Base-by-base conservation (phyloP, 1,140 invertebrate genomes). In the Propsilocerus akamusi region DNA sequence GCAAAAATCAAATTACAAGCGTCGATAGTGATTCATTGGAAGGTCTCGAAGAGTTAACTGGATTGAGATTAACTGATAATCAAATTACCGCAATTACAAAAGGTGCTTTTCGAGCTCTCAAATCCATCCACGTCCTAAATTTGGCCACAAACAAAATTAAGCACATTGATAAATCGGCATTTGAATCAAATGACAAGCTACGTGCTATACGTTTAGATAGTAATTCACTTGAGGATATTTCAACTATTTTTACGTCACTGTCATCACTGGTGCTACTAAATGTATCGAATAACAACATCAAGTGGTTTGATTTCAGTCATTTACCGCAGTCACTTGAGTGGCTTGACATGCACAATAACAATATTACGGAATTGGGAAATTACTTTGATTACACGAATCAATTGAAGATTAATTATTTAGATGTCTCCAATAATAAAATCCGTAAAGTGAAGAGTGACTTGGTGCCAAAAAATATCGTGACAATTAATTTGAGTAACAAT, bases 401-500 rank as follows among this genome's bases (percentile, higher is more conserved):
- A 49, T 58, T 79, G 17, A 75, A 74, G 57, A 78, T 83, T 52
- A 83, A 82, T 65, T 74, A 81, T 64, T 67, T 88, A 46, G 83
- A 86, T 61, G 75, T 76, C 32, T 84, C 81, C 66, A 76, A 74
- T 60, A 88, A 87, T 64, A 71, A 73, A 30, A 73, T 88, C 56
- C 73, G 69, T 49, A 71, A 77, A 58, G 67, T 88, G 24, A 73
- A 72, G 14, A 76, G 78, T 6, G 70, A 72, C 26, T 78, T 76
- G 1, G 70, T 87, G 56, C 84, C 84, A 0, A 74, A 79, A 57
- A 79, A 75, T 34, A 73, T 87, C 1, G 79, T 84, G 61, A 81
- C 78, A 34, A 64, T 87, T 51, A 76, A 79, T 57, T 67, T 87
- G 46, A 85, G 86, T 59, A 76, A 86, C 64, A 87, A 89, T 64